A percentile compares a stretch with the other conserved stretches of the same genome.
Evolutionary conservation across 2,113 vertebrate genomes (phyloP).

Genomic region (Saccopteryx leptura): DNA sequence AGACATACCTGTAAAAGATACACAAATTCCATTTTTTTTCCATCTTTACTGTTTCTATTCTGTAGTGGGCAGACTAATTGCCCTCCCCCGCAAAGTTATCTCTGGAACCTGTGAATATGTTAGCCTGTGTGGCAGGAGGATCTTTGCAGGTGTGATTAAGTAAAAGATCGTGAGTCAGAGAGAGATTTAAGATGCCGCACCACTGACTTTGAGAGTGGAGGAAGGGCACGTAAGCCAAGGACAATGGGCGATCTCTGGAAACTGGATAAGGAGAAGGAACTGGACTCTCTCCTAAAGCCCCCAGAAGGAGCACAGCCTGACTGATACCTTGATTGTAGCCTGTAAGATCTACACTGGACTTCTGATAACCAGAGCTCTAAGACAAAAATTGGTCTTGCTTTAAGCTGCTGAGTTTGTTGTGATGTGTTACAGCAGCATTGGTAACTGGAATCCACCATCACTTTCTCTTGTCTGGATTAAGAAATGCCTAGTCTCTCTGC

Average conservation of each 20-base stretch:
- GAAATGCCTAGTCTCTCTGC: neutral
- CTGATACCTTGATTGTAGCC: neutral
- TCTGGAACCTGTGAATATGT: neutral
- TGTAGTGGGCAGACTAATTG: neutral
- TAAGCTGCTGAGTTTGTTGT: neutral
- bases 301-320: neutral
- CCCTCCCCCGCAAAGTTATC: neutral
- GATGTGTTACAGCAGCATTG: neutral
- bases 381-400: neutral
- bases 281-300: neutral
- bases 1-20: neutral
- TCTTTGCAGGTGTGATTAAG: neutral
- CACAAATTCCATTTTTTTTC: neutral
- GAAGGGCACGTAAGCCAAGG: neutral
- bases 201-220: neutral
- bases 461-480: neutral
- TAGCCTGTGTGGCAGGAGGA: neutral
- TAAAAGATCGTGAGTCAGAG: neutral
- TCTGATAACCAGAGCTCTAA: neutral
- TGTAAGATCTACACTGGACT: neutral
- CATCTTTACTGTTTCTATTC: neutral
- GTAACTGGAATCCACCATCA: neutral
- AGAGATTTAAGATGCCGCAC: accelerated
- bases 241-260: neutral
- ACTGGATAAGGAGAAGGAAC: neutral